phyloP scores from a whole-genome alignment of 23 tunicate genomes.

The Diplosoma virens region DNA sequence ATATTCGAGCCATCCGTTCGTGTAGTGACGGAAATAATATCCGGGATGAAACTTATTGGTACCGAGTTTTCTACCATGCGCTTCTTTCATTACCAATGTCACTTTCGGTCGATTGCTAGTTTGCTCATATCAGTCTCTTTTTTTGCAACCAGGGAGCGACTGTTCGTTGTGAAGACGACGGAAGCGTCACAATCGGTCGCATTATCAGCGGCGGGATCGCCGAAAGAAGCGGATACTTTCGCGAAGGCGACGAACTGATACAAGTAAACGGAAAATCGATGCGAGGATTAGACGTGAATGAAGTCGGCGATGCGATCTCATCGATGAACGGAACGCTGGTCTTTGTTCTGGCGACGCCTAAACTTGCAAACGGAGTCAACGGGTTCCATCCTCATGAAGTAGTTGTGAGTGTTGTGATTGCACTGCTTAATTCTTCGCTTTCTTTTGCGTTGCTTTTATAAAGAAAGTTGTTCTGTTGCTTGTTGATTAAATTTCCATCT shows the following conservation, averaged over 20 bases:
- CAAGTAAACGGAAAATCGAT: constrained; percentile 83
- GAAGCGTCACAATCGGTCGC: constrained; percentile 71
- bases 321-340: constrained; percentile 75
- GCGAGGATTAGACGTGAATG: constrained; percentile 86
- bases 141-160: constrained; percentile 96
- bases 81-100: no score
- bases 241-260: constrained; percentile 89
- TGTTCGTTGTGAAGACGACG: constrained; percentile 81
- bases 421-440: no score
- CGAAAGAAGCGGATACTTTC: constrained; percentile 42
- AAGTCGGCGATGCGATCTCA: constrained; percentile 78
- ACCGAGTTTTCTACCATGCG: no score
- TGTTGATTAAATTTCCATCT: no score
- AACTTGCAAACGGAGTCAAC: constrained; percentile 36
- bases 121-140: no score
- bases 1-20: no score
- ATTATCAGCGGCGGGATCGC: constrained; percentile 89
- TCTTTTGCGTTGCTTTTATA: no score
- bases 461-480: no score
- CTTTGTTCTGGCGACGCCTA: constrained; percentile 58
- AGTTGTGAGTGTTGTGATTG: constrained; percentile 36
- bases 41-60: no score
- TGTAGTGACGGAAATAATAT: no score
- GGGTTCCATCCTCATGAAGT: constrained; percentile 8
- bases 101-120: no score